phyloP scores from a whole-genome alignment of 2,797 vertebrate genomes.

The Urophycis tenuis region DNA sequence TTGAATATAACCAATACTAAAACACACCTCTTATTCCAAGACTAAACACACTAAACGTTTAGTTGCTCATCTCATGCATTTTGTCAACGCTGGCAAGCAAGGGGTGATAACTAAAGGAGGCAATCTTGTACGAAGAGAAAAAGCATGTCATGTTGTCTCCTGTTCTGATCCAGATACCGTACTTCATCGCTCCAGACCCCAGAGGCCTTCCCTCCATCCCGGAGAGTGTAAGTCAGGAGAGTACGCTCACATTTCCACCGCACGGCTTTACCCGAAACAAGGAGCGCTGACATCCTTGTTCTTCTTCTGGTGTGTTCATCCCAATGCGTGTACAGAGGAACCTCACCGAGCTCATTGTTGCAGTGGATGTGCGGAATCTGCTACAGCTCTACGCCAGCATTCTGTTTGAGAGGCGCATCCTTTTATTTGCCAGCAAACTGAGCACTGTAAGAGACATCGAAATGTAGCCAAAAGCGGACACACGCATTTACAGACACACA shows the following conservation, averaged over 20 bases:
- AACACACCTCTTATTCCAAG: background rate
- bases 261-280: background rate
- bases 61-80: background rate
- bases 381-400: conserved; percentile 84
- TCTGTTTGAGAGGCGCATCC: conserved; percentile 82
- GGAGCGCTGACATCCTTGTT: background rate
- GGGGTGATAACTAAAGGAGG: background rate
- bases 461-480: background rate
- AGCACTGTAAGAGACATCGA: conserved; percentile 75
- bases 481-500: background rate
- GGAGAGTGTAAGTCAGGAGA: conserved; percentile 78
- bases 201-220: conserved; percentile 81
- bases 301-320: background rate
- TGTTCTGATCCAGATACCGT: conserved; percentile 69
- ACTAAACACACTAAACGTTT: background rate
- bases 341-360: conserved; percentile 84
- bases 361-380: conserved; percentile 80
- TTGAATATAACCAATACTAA: background rate
- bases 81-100: background rate
- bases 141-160: background rate
- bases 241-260: background rate
- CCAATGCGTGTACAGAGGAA: conserved; percentile 51
- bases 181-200: conserved; percentile 81
- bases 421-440: conserved; percentile 82
- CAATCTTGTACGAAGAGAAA: background rate